phyloP scores from a whole-genome alignment of 1,140 invertebrate genomes.

The Charaxes varanes region DNA sequence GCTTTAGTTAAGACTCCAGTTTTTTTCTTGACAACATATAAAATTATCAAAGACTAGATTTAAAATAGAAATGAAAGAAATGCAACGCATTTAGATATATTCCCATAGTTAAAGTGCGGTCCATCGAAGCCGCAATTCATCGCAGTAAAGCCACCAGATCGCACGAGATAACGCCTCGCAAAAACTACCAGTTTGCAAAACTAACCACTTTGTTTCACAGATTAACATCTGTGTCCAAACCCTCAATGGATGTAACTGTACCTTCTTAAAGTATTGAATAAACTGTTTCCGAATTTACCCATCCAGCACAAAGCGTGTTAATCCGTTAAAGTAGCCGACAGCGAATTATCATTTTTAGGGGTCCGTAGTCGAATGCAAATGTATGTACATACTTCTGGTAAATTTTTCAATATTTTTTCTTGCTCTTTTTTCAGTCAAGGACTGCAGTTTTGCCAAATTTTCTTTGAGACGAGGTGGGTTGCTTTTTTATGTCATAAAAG shows the following conservation, averaged over 20 bases:
- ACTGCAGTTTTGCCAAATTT: too few species aligned
- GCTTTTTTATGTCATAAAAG: too few species aligned
- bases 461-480: too few species aligned
- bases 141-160: too few species aligned
- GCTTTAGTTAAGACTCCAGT: too few species aligned
- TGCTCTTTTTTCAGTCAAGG: too few species aligned
- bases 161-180: conserved; percentile 35
- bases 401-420: too few species aligned
- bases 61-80: too few species aligned
- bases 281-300: conserved; percentile 31
- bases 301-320: conserved; percentile 25
- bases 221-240: conserved; percentile 53
- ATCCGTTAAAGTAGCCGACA: conserved; percentile 68
- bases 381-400: too few species aligned
- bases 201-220: conserved; percentile 63
- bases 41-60: too few species aligned
- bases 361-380: too few species aligned
- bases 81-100: conserved; percentile 3
- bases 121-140: conserved; percentile 27
- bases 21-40: too few species aligned
- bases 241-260: conserved; percentile 65
- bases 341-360: conserved; percentile 50
- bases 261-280: conserved; percentile 42
- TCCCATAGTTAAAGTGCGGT: conserved; percentile 25
- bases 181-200: conserved; percentile 53